Percentiles rank a stretch among this genome's conserved stretches.
phyloP scores from a whole-genome alignment of 23 tunicate species.

The Oikopleura dioica region DNA sequence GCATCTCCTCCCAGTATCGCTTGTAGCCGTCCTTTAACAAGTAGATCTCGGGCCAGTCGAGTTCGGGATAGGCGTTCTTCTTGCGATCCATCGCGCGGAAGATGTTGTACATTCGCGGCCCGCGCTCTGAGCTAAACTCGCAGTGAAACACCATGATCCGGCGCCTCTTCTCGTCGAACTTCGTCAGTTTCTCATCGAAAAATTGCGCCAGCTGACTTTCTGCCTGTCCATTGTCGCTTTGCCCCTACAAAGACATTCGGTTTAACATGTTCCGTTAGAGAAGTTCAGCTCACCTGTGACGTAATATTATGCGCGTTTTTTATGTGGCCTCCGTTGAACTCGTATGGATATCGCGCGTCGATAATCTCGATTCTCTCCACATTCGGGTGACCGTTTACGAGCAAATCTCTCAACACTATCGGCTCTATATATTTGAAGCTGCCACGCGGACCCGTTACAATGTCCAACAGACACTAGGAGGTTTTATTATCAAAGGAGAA shows the following conservation, averaged over 20 bases:
- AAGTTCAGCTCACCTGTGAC: no score
- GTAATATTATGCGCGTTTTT: background rate
- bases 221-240: no score
- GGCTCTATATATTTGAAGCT: background rate
- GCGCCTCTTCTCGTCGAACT: background rate
- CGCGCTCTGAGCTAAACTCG: slow-evolving; percentile 2
- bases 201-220: background rate
- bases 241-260: no score
- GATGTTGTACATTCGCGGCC: background rate
- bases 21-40: slow-evolving; percentile 1
- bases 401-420: background rate
- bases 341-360: slow-evolving; percentile 6
- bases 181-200: background rate
- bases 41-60: background rate
- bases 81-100: background rate
- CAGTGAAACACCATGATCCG: background rate
- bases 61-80: background rate
- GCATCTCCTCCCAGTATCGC: no score
- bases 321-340: background rate
- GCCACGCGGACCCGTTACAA: slow-evolving; percentile 11
- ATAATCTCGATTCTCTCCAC: background rate
- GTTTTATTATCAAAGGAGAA: no score
- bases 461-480: no score
- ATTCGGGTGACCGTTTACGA: background rate
- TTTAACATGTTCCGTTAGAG: no score